Evolutionary conservation across 2,797 vertebrate genomes (phyloP), one percentile per base, ranked within the genome.

Genomic region (Acridotheres tristis): DNA sequence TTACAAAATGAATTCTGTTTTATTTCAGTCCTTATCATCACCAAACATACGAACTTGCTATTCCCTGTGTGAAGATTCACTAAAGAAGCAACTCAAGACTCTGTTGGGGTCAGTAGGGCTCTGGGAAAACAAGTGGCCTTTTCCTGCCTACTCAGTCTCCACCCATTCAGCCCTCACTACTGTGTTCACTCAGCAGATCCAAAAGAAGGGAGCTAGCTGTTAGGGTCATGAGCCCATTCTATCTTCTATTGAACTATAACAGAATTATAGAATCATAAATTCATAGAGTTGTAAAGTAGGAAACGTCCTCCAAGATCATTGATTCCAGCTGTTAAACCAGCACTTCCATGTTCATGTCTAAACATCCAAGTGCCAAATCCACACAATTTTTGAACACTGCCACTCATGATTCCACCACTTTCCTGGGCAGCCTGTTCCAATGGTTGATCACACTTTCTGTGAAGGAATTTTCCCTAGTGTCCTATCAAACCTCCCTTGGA

Each of bases 1-100:
- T 71, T 59, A 65, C 13, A 55, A 89, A 74, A 69, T n/a, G 0
- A 57, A 30, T 67, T 88, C 15, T 7, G 2, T 38, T 74, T 74
- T 80, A 71, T 92, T 92, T 93, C 20, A 43, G 14, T 88, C 78
- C 38, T 83, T 74, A n/a, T 36, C 84, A 17, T 36, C 54, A 84
- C 16, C 12, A 65, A n/a, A 93, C 47, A 19, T 29, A 83, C 19
- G 18, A 89, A 61, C 20, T 67, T 89, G 10, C 3, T 74, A 7
- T 65, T 83, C 23, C 23, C 13, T 54, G 5, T n/a, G 16, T 67
- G 47, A 83, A 59, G 23, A 57, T 36, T 63, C 34, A 59, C 4
- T 57, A 32, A 51, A 73, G 29, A 87, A 85, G 14, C 20, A 63
- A 20, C 57, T 61, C 38, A 85, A 77, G 91, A 26, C 16, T 42